Conservation (phyloP, 2,113 vertebrate genomes). For the Charadrius vociferus region DNA sequence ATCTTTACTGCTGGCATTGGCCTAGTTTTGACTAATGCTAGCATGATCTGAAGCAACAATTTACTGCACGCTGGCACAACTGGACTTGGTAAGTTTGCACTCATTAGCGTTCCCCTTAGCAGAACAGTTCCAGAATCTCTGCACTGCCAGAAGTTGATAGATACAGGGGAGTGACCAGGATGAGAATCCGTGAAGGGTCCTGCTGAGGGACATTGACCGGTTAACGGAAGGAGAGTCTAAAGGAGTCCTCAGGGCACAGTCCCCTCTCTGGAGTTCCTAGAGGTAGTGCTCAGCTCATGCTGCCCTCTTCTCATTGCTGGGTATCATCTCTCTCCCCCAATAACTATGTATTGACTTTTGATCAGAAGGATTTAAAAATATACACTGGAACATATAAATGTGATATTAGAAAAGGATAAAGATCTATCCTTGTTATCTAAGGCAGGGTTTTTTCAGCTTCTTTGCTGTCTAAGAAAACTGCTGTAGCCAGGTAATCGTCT, state of each 20-base stretch:
- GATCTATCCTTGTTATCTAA: not conserved
- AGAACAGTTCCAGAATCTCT: not conserved
- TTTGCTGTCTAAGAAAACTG: not conserved
- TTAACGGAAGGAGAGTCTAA: not conserved
- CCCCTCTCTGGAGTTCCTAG: not conserved
- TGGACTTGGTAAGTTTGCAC: not conserved
- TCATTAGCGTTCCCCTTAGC: not conserved
- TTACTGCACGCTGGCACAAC: not conserved
- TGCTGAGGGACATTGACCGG: not conserved
- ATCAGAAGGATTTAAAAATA: not conserved
- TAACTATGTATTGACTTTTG: not conserved
- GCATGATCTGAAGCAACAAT: not conserved
- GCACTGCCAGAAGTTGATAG: not conserved
- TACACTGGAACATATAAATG: not conserved
- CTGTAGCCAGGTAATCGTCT: accelerated
- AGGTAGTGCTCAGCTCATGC: not conserved
- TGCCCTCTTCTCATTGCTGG: not conserved
- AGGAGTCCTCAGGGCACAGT: not conserved
- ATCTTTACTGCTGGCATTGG: not conserved
- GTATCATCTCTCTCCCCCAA: not conserved
- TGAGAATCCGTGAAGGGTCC: not conserved
- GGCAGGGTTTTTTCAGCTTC: not conserved
- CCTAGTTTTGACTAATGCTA: not conserved
- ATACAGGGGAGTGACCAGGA: accelerated
- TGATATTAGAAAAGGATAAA: not conserved